Evolutionary conservation across 2,888 invertebrate species (phyloP), one percentile per base, ranked within the genome.

Genomic region (Eilema sororculum): DNA sequence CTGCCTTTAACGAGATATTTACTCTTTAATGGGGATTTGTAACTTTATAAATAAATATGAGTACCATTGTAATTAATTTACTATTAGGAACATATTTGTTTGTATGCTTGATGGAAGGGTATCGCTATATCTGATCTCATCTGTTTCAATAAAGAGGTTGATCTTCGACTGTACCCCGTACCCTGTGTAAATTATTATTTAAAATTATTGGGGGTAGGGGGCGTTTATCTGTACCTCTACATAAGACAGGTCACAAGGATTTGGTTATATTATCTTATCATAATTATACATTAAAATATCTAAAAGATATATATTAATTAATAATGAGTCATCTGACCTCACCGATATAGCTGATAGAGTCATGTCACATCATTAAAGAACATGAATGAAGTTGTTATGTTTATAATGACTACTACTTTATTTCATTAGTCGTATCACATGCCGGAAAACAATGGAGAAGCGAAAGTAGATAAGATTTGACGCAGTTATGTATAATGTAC

Each of bases 371-470:
- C 3, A 22, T 52, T 52, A n/a, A 0, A 16, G 46, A 5, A 20
- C 46, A 52, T 52, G 52, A 52, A 52, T 52, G 52, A 60, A 60
- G 60, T 13, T 30, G 22, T 61, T 61, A 37, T 61, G 30, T 22
- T 13, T 37, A 28, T 28, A 30, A 60, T 60, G 2, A 61, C 22
- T 22, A 33, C n/a, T n/a, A 33, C 4, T 61, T 61, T 61, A 33
- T 61, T 33, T 22, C 30, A 5, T n/a, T 10, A 30, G 6, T 20
- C 24, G 3, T 41, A 41, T 62, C 62, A 25, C 4, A 10, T 16
- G 62, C 22, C 12, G 33, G 37, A 61, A 16, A 62, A 62, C 41
- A 62, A 62, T 62, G 52, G n/a, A 41, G 62, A 0, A 16, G 37
- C 10, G 9, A 62, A 25, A 8, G 12, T 22, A 22, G 61, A 61